Base-by-base conservation (phyloP, 92 coral and sea anemone species). In the Scolanthus callimorphus region DNA sequence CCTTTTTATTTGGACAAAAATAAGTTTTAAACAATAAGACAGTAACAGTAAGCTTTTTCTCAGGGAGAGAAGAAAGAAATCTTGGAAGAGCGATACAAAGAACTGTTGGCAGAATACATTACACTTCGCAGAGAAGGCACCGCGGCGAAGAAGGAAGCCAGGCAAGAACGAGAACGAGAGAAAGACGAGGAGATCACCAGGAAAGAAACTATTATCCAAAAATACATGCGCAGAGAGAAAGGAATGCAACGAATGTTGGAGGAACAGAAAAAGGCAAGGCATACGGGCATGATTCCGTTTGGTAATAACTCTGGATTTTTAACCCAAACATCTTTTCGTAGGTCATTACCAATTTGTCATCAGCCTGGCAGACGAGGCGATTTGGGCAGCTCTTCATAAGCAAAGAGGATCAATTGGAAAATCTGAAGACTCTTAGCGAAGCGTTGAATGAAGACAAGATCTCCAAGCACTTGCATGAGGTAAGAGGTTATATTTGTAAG, bases 381-480 rank as follows among this genome's bases (percentile, higher is more conserved):
- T 67, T 88, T n/a, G 90, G 96, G 17, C 96, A 89, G 48, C 64
- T 74, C 50, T 81, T 67, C 44, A 69, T 94, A 51, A 76, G 85
- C 48, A 83, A 73, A 25, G 62, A 60, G 12, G 99, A 88, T 51
- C 96, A 89, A 65, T 67, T 69, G 47, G 73, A 72, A 50, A 94
- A 94, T 67, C 79, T 94, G 1, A 77, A 85, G 50, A 55, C 78
- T 44, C 76, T 94, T 8, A 77, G 84, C 38, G 90, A 84, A 57
- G 90, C 94, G 24, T 56, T 88, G 80, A 83, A 59, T 2, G 64
- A 65, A 13, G 81, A 81, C 53, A 65, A 90, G 39, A 67, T 94
- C 39, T 60, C 90, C 11, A 29, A 64, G 62, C 79, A 70, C 3
- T 62, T 85, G 30, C 82, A 77, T 47, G 61, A 81, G 90, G 97